Base-by-base conservation (phyloP, 2,113 vertebrate genomes). In the Ranitomeya variabilis region DNA sequence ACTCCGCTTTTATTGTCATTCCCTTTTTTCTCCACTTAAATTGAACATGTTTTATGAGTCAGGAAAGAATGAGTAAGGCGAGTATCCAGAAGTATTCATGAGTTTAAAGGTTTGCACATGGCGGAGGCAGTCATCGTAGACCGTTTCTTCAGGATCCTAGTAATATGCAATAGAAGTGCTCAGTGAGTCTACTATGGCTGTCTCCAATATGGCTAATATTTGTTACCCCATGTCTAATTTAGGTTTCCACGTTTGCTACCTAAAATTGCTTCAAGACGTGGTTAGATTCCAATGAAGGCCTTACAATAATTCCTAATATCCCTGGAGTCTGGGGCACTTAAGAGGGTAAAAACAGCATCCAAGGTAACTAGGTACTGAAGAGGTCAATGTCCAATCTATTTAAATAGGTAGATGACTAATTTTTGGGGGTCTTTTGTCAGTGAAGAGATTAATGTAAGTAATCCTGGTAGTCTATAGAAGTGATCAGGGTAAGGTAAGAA, bases 31-130 rank as follows among this genome's bases (percentile, higher is more conserved):
- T 74, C 66, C 64, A 66, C 74, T 86, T 78, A 66, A 66, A 77
- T 62, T 59, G 84, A 86, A 76, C 21, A n/a, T 77, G 66, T 60
- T 86, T 59, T 74, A 86, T 60, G 67, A 85, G 71, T 45, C 84
- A 77, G 31, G 71, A 76, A 74, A 62, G 8, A 71, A n/a, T 2
- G 18, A 9, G 80, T 16, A 51, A 74, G 71, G 37, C 16, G 45
- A 74, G 71, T 7, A 45, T 45, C 71, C 71, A 19, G 71, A 76
- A 76, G 18, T 45, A 45, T 45, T 76, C 1, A 8, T 45, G 52
- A 76, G 51, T 19, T 76, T 51, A 76, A 76, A 52, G 73, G 9
- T 12, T 37, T 76, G 23, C 5, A 21, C 45, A 11, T 2, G 45
- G 37, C 14, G 9, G 45, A 76, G 45, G 73, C 18, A 21, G 45